These are phyloP conservation scores for Epizoanthus fatuus DNA, from an alignment of 92 coral and sea anemone species.

Conservation along the genomic window DNA sequence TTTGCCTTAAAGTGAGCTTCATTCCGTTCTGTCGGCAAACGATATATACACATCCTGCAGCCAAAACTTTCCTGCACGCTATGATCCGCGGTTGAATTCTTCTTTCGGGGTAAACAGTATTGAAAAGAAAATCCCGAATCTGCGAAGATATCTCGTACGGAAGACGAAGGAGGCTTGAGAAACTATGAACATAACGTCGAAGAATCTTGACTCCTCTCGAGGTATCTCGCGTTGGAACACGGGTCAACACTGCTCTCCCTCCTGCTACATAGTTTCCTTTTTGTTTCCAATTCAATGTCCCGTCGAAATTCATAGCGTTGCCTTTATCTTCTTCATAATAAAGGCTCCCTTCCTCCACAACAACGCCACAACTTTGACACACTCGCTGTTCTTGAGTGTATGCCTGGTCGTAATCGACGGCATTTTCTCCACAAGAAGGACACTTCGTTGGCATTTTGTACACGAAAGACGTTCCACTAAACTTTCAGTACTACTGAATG, in stretches of 20 bases:
- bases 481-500: background rate
- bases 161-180: slow-evolving; percentile 49
- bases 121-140: slow-evolving; percentile 44
- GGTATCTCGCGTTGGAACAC: slow-evolving; percentile 43
- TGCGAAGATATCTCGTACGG: slow-evolving; percentile 35
- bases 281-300: slow-evolving; percentile 44
- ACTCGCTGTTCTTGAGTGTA: slow-evolving; percentile 54
- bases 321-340: slow-evolving; percentile 21
- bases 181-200: slow-evolving; percentile 19
- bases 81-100: background rate
- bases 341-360: slow-evolving; percentile 60
- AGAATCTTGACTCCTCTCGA: background rate
- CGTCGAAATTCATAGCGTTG: slow-evolving; percentile 41
- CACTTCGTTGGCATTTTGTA: slow-evolving; percentile 61
- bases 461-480: background rate
- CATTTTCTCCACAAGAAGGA: slow-evolving; percentile 55
- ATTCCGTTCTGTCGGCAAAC: slow-evolving; percentile 75
- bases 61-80: slow-evolving; percentile 26
- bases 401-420: slow-evolving; percentile 50
- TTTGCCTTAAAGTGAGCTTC: slow-evolving; percentile 47
- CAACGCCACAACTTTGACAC: slow-evolving; percentile 62
- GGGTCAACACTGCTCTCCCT: background rate
- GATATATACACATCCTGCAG: slow-evolving; percentile 69
- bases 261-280: slow-evolving; percentile 26
- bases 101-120: slow-evolving; percentile 35